Base-by-base conservation (phyloP, 1,140 invertebrate genomes). In the Drosophila nikananu region DNA sequence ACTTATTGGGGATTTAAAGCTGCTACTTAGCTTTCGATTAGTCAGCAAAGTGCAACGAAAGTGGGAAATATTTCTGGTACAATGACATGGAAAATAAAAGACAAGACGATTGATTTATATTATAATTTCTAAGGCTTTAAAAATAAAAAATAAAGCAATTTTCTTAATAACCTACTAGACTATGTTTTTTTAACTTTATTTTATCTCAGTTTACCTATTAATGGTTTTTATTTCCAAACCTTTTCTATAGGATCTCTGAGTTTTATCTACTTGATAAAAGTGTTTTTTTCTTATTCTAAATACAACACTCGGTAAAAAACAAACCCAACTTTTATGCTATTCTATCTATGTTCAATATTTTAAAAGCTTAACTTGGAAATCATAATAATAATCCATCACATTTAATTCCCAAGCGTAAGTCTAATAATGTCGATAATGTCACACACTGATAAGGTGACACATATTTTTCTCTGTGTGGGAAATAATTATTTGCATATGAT, bases 11-110 rank as follows among this genome's bases (percentile, higher is more conserved):
- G 46, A 39, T 44, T 52, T 65, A 68, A 46, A 55, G 61, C 60
- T 65, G 35, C 19, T 48, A 41, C 17, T 67, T 44, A 67, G 48
- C 48, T 67, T 66, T 68, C 7, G 66, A 67, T 70, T 70, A 67
- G 63, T 70, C 67, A 70, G 67, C 67, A 32, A 39, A 44, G n/a
- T 64, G 64, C 41, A 37, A 35, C 62, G 42, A n/a, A 65, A 46
- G 59, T 15, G 30, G 23, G 30, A 30, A 46, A 62, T 62, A 44
- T 32, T 60, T 61, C 21, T 35, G 8, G 30, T 27, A 21, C 41
- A 46, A 27, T 35, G 32, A 19, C 30, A 21, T n/a, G n/a, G 5
- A 39, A 39, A 63, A 54, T 66, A 52, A 35, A 15, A 52, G 25
- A 1, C 21, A 19, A 21, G 7, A 19, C 5, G 1, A 25, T 25